Evolutionary conservation across 2,113 vertebrate genomes (phyloP), one percentile per base, ranked within the genome.

Genomic region (Macquaria ambigua): DNA sequence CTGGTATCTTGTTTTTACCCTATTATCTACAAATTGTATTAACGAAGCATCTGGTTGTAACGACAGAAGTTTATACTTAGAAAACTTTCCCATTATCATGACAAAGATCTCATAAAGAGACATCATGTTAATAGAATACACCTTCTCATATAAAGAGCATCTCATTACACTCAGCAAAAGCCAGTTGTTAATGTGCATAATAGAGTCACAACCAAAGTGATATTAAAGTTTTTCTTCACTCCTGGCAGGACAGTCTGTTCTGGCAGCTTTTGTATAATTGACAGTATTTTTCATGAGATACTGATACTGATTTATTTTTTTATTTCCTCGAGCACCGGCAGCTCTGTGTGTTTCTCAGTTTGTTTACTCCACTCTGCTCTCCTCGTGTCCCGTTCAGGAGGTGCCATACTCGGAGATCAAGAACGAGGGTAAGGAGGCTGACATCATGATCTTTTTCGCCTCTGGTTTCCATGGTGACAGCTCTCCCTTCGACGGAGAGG

Each of bases 361-460:
- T 25, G 25, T 18, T 53, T 16, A 10, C 31, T 43, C 25, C 21
- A 0, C 66, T 21, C 50, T 43, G 15, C 46, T 75, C 25, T 14
- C n/a, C 56, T 68, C 1, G 4, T 58, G 1, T 71, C 28, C 52
- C 11, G 1, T 11, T 2, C 89, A 94, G 96, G 98, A 99, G 91
- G 97, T 99, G 69, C 97, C 98, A 23, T 98, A 98, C 92, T 96
- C 97, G 16, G 97, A 99, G 94, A 97, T 99, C 89, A 98, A 99
- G 95, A 98, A 96, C 70, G 97, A 98, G 91, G 97, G 97, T 28
- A 98, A 98, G 93, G 98, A 99, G 86, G 98, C 98, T 1, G 98
- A 99, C 95, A 99, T 99, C 94, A 99, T 99, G 98, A 99, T 99
- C 92, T 99, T 99, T 96, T 99, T 99, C 89, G 98, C 98, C 90